These are phyloP conservation scores for Eupithecia abbreviata DNA, from an alignment of 2,888 invertebrate species.

Conservation along the genomic window DNA sequence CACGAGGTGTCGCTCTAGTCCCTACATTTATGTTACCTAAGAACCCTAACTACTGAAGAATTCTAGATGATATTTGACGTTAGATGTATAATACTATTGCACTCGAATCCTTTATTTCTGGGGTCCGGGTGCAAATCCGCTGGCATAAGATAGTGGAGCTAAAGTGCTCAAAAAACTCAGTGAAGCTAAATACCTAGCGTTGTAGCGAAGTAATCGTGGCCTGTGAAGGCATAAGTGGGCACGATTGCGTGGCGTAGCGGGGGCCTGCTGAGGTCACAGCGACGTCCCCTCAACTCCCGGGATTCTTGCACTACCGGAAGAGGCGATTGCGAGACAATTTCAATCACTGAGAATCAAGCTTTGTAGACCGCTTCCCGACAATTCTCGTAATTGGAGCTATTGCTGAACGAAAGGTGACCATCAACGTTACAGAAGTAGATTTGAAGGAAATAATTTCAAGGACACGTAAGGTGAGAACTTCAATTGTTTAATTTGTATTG, in stretches of 20 bases:
- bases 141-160: slow-evolving; percentile 6
- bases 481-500: slow-evolving; percentile 17
- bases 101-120: background rate
- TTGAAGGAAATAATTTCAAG: background rate
- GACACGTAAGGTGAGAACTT: background rate
- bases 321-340: slow-evolving; percentile 78
- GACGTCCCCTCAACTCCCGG: slow-evolving; percentile 44
- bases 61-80: background rate
- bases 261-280: slow-evolving; percentile 48
- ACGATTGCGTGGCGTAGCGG: slow-evolving; percentile 47
- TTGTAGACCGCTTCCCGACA: slow-evolving; percentile 71
- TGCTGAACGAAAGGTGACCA: slow-evolving; percentile 48
- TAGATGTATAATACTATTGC: background rate
- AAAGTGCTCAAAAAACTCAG: slow-evolving; percentile 3
- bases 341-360: slow-evolving; percentile 66
- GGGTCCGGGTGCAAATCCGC: background rate
- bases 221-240: slow-evolving; percentile 49
- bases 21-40: background rate
- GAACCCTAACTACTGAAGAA: background rate
- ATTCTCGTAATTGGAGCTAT: slow-evolving; percentile 45
- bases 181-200: slow-evolving; percentile 36
- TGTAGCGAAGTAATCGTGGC: slow-evolving; percentile 49
- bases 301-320: slow-evolving; percentile 69
- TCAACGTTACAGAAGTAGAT: slow-evolving; percentile 14
- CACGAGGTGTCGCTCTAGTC: background rate